Percentiles rank a stretch among this genome's conserved stretches.
These are phyloP conservation scores for Sus cebifrons DNA, from an alignment of 2,797 vertebrate species.

Conservation along the genomic window DNA sequence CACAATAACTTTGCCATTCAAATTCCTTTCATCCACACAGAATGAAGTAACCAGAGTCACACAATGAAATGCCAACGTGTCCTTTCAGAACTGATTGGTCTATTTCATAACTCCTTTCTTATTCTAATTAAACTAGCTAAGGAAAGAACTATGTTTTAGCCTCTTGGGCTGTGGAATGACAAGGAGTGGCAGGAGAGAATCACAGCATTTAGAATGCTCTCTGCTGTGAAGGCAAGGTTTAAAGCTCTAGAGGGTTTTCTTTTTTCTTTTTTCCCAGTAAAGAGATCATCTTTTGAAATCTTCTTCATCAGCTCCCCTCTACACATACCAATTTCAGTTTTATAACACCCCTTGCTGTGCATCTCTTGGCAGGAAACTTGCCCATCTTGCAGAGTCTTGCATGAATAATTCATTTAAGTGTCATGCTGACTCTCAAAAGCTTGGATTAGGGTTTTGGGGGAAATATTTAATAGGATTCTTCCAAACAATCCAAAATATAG, in stretches of 20 bases:
- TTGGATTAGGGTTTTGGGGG: slow-evolving; percentile 87
- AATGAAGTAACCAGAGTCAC: not conserved
- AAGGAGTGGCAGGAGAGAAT: slow-evolving; percentile 41
- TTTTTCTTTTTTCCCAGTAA: not conserved
- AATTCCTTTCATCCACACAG: not conserved
- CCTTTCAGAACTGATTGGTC: slow-evolving; percentile 60
- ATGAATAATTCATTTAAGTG: slow-evolving; percentile 91
- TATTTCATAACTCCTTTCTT: slow-evolving; percentile 17
- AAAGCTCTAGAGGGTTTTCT: slow-evolving; percentile 81
- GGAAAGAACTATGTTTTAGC: not conserved
- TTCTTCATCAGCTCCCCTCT: slow-evolving; percentile 84
- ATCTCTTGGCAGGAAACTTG: slow-evolving; percentile 89
- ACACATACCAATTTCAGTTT: slow-evolving; percentile 89
- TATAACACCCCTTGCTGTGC: slow-evolving; percentile 89
- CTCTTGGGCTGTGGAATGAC: not conserved
- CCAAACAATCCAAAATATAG: slow-evolving; percentile 82
- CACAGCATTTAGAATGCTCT: slow-evolving; percentile 51
- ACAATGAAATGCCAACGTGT: not conserved
- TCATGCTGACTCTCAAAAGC: slow-evolving; percentile 89
- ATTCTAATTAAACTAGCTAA: slow-evolving; percentile 40
- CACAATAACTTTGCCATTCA: not conserved
- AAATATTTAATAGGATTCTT: slow-evolving; percentile 89
- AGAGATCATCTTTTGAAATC: slow-evolving; percentile 89
- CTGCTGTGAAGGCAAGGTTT: slow-evolving; percentile 79
- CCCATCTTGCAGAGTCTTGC: slow-evolving; percentile 88